Evolutionary conservation across 2,888 invertebrate genomes (phyloP), one percentile per base, ranked within the genome.

Genomic region (Polylopha cassiicola): DNA sequence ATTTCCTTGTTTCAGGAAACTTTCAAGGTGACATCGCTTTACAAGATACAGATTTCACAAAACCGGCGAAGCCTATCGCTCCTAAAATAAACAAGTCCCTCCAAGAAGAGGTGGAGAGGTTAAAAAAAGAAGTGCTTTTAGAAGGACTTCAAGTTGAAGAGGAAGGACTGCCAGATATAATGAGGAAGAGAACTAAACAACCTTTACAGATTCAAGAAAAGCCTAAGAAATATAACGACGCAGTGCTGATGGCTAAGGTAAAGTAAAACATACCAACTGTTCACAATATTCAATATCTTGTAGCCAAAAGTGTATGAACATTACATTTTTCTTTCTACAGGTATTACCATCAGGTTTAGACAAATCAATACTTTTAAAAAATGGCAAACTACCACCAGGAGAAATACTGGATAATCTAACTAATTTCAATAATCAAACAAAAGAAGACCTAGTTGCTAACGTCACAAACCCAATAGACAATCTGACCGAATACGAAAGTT

Each of bases 1-100:
- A 17, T 48, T 39, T 41, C 48, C 61, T 70, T 53, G 61, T 89
- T 89, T 11, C 87, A 95, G 95, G 88, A 58, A 91, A 90, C 37
- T 95, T 94, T 64, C 87, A 92, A 85, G 95, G 94, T 0, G 95
- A 95, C 73, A 95, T 95, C 46, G 95, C 95, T 0, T 80, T 95
- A 48, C 91, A 94, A 18, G 89, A 90, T 55, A 49, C 75, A 39
- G 84, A 86, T 50, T 82, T 73, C 44, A 64, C 74, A 27, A 55
- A 66, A 0, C 61, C 63, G 2, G 65, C 57, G 30, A 56, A 69
- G 0, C 66, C 75, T 67, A 72, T 82, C 3, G 65, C 81, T 17
- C 82, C 86, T 37, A 87, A 87, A 62, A 87, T 88, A 46, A 91
- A 90, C 74, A 89, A 89, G 62, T 89, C 88, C 13, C 87, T 91